A percentile compares a stretch with the other conserved stretches of the same genome.
phyloP scores from a whole-genome alignment of 2,113 vertebrate species.

The Apus apus region DNA sequence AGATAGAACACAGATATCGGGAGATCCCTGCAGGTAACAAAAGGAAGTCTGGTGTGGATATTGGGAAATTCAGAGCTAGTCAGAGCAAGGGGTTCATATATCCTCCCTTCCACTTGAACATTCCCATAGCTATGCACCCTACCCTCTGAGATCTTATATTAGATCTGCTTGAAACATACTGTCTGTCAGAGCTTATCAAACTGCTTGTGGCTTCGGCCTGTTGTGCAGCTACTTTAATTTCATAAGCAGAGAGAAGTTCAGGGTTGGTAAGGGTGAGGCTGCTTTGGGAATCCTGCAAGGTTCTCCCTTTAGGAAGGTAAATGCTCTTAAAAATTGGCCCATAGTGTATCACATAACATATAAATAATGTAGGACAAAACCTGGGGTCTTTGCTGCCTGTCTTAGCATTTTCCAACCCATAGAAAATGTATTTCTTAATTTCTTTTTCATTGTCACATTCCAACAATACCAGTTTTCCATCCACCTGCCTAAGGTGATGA shows the following conservation, averaged over 20 bases:
- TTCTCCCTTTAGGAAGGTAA: not conserved
- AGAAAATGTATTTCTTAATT: not conserved
- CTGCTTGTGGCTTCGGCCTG: not conserved
- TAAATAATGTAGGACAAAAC: not conserved
- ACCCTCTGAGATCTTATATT: not conserved
- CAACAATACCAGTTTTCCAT: not conserved
- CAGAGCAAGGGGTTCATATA: not conserved
- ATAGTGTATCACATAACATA: not conserved
- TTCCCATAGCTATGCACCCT: accelerated
- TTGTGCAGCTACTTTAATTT: not conserved
- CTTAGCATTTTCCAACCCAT: not conserved
- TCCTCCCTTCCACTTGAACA: not conserved
- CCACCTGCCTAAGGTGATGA: not conserved
- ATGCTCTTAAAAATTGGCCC: not conserved
- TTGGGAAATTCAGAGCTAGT: not conserved
- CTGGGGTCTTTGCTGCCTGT: not conserved
- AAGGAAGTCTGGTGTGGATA: not conserved
- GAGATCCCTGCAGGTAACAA: not conserved
- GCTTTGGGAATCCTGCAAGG: accelerated
- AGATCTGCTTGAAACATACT: not conserved
- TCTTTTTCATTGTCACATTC: not conserved
- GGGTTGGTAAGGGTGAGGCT: not conserved
- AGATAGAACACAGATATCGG: not conserved
- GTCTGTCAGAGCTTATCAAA: not conserved
- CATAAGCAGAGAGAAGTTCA: not conserved